Conservation (phyloP, 1,140 invertebrate species). For the Scaptomyza montana region DNA sequence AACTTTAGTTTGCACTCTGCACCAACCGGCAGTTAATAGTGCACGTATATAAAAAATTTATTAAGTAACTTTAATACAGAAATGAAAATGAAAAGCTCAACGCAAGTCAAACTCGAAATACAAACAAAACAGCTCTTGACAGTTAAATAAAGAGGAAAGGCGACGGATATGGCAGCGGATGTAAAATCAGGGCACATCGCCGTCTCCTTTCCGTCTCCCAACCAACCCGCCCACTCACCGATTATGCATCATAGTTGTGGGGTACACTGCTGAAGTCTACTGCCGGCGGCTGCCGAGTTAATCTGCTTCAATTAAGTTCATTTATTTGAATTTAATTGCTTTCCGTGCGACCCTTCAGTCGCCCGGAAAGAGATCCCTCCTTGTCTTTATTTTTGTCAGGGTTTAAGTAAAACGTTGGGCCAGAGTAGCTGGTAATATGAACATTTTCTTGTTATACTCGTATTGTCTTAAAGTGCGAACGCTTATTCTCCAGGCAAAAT, state of each 20-base stretch:
- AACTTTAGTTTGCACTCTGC: conserved; percentile 1
- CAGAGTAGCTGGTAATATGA: not conserved
- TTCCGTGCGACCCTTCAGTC: conserved; percentile 42
- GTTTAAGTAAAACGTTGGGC: not conserved
- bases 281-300: conserved; percentile 61
- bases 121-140: conserved; percentile 40
- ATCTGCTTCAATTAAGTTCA: conserved; percentile 77
- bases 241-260: conserved; percentile 17
- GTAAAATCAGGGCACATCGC: conserved; percentile 68
- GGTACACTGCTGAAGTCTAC: conserved; percentile 12
- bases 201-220: conserved; percentile 10
- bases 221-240: conserved; percentile 18
- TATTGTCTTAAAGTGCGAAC: no score
- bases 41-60: conserved; percentile 28
- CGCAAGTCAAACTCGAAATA: conserved; percentile 20
- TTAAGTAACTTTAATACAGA: conserved; percentile 54
- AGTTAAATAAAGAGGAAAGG: conserved; percentile 22
- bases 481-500: no score
- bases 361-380: not conserved
- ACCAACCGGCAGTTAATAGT: conserved; percentile 24
- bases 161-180: conserved; percentile 67
- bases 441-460: no score
- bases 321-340: conserved; percentile 82
- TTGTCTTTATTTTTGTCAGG: not conserved
- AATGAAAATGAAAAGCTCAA: conserved; percentile 26